These are phyloP conservation scores for Liolophura sinensis DNA, from an alignment of 1,140 invertebrate genomes.

Conservation along the genomic window DNA sequence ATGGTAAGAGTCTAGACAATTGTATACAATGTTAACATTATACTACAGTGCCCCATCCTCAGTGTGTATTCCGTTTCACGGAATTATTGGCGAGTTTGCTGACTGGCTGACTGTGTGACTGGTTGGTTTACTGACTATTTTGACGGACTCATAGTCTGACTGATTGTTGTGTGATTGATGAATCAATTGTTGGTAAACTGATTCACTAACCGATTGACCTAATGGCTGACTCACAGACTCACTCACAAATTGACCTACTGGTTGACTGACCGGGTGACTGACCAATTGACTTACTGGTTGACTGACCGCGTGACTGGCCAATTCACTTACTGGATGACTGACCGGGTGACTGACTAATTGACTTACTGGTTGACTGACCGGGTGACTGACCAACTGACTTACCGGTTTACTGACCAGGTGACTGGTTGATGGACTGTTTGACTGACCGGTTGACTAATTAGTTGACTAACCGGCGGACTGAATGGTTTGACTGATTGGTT, in stretches of 20 bases:
- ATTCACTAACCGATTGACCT: too few species aligned
- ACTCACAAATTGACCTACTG: background rate
- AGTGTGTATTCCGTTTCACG: too few species aligned
- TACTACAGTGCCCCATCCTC: too few species aligned
- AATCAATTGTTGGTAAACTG: too few species aligned
- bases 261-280: background rate
- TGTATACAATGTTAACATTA: too few species aligned
- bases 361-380: constrained; percentile 14
- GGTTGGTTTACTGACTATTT: too few species aligned
- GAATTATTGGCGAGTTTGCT: too few species aligned
- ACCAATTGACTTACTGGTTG: constrained; percentile 7
- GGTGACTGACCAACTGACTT: constrained; percentile 14
- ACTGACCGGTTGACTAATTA: background rate
- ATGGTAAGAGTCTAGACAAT: too few species aligned
- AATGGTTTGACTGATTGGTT: background rate
- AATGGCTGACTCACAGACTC: background rate
- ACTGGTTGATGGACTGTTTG: background rate
- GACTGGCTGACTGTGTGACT: too few species aligned
- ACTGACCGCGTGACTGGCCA: constrained; percentile 12
- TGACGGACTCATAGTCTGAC: too few species aligned
- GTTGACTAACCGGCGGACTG: too few species aligned
- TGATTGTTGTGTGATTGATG: too few species aligned
- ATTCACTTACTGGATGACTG: constrained; percentile 16
- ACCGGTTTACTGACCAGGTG: constrained; percentile 11
- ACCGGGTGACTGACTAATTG: constrained; percentile 15